Base-by-base conservation (phyloP, 2,797 vertebrate species). In the Clamator glandarius region DNA sequence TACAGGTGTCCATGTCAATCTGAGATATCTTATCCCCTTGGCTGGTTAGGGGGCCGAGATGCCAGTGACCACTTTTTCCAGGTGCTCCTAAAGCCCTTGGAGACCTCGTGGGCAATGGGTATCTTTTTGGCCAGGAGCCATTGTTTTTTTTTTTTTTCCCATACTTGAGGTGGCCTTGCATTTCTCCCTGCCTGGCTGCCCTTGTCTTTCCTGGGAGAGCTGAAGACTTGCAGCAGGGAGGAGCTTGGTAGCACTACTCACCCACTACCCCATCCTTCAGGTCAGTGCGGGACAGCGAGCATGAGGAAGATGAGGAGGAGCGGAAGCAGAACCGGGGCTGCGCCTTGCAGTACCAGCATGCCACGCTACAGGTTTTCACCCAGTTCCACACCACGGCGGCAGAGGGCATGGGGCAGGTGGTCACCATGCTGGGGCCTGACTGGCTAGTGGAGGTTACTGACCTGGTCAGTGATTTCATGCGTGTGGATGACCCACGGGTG, bases 401-500 rank as follows among this genome's bases (percentile, higher is more conserved):
- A 0, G 99, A 99, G 96, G 99, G 99, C 90, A 99, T 98, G 0
- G 97, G 96, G 76, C 99, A 99, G 94, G 99, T 99, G 90, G 99
- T 99, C 98, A 99, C 99, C 95, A 99, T 99, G 99, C 98, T 99
- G 97, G 99, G 99, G 5, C 98, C 99, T 0, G 99, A 99, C 97
- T 99, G 99, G 99, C 98, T 99, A 97, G 99, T 99, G 97, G 99
- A 99, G 52, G 99, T 99, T 96, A 99, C 99, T 0, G 99, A 99
- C 97, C 98, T 99, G 95, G 99, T 99, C 69, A 98, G 99, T 54
- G 99, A 99, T 96, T 99, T 99, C 77, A 98, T 99, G 97, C 98
- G 98, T 8, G 98, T 99, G 93, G 98, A 98, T 0, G 99, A 99
- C 97, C 98, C 99, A 2, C 97, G 98, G 18, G 98, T 99, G 87